Conservation (phyloP, 2,113 vertebrate species). For the Bungarus multicinctus region DNA sequence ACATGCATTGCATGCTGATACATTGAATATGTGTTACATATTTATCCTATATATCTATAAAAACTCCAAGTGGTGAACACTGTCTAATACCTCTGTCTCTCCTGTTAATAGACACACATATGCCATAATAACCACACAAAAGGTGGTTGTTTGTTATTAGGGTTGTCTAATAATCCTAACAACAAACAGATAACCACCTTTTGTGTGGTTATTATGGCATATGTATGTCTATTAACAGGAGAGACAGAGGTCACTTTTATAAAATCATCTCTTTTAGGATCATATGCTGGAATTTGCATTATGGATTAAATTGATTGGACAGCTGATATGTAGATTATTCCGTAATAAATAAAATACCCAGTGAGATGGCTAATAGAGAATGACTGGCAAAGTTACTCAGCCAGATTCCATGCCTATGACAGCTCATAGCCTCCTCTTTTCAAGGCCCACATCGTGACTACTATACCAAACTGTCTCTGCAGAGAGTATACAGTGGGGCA, state of each 20-base stretch:
- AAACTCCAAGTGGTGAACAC: neutral
- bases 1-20: neutral
- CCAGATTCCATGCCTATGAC: neutral
- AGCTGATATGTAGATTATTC: neutral
- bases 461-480: neutral
- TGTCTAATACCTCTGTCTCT: too few species aligned
- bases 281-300: neutral
- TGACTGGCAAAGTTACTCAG: neutral
- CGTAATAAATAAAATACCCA: neutral
- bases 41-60: neutral
- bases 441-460: neutral
- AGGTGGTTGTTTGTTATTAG: too few species aligned
- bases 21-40: neutral
- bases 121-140: too few species aligned
- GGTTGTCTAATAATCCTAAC: neutral
- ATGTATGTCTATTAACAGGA: neutral
- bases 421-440: neutral
- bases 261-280: neutral
- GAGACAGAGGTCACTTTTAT: neutral
- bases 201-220: too few species aligned
- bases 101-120: too few species aligned
- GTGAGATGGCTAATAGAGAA: neutral
- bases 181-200: neutral
- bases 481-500: too few species aligned
- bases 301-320: neutral